Evolutionary conservation across 2,113 vertebrate species (phyloP).

Genomic region (Steatornis caripensis): DNA sequence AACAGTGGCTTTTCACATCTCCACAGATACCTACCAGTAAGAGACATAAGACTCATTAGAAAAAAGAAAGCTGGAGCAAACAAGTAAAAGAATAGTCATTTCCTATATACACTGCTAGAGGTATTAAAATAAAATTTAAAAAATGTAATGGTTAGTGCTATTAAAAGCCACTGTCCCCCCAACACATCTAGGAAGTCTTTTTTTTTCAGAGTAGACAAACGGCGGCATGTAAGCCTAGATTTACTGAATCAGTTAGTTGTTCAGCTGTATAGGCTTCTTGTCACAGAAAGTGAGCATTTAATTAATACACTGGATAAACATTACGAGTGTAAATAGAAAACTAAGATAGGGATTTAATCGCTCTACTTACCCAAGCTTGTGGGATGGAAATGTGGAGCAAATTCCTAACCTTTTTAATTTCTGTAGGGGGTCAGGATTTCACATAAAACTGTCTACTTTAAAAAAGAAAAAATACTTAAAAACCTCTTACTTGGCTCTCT

Average conservation of each 20-base stretch:
- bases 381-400: neutral
- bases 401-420: neutral
- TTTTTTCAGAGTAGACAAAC: neutral
- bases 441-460: neutral
- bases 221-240: neutral
- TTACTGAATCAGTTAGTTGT: neutral
- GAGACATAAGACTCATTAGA: neutral
- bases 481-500: constrained; percentile 71
- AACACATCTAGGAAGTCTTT: neutral
- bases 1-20: constrained; percentile 72
- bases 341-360: neutral
- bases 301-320: neutral
- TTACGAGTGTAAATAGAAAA: neutral
- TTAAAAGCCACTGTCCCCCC: neutral
- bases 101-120: neutral
- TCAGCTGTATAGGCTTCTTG: neutral
- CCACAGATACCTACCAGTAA: constrained; percentile 68
- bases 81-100: neutral
- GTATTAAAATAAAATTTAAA: neutral
- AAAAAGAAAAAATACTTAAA: neutral
- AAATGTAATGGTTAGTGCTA: neutral
- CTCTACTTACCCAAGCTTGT: neutral
- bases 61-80: neutral
- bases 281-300: neutral
- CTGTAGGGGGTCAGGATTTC: neutral